A percentile compares a stretch with the other conserved stretches of the same genome.
Evolutionary conservation across 2,888 invertebrate species (phyloP).

Genomic region (Melanostoma scalare): DNA sequence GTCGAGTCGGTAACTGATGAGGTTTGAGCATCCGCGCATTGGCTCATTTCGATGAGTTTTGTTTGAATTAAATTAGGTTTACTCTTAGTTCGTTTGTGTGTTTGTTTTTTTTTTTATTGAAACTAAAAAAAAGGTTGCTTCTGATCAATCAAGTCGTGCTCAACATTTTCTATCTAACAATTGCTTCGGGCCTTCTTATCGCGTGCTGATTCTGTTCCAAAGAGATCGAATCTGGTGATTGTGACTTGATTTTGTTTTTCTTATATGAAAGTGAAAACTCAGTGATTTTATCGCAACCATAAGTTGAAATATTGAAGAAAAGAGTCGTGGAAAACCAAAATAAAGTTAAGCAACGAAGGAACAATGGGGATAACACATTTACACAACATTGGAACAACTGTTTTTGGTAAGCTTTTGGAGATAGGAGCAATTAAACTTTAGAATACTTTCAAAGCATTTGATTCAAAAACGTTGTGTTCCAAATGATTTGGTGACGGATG

Average conservation of each 20-base stretch:
- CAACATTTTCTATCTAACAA: no score
- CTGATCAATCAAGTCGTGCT: no score
- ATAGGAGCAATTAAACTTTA: not conserved
- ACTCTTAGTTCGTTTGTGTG: constrained; percentile 18
- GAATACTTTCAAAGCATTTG: no score
- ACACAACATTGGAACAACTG: constrained; percentile 9
- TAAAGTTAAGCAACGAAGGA: not conserved
- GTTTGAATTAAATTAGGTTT: constrained; percentile 64
- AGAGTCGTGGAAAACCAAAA: not conserved
- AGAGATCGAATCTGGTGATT: no score
- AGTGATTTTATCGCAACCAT: no score
- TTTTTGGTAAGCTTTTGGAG: constrained; percentile 40
- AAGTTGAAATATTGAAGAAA: not conserved
- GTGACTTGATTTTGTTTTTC: no score
- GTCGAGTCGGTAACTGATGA: constrained; percentile 81
- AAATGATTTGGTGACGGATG: no score
- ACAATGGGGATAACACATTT: constrained; percentile 46
- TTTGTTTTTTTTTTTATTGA: not conserved
- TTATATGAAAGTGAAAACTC: no score
- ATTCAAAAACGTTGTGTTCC: no score
- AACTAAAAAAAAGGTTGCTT: no score
- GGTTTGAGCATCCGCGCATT: constrained; percentile 80
- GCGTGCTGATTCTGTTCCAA: no score
- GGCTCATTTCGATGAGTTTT: constrained; percentile 37
- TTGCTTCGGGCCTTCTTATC: no score